Base-by-base conservation (phyloP, 2,888 invertebrate genomes). In the Aproaerema taeniolella region DNA sequence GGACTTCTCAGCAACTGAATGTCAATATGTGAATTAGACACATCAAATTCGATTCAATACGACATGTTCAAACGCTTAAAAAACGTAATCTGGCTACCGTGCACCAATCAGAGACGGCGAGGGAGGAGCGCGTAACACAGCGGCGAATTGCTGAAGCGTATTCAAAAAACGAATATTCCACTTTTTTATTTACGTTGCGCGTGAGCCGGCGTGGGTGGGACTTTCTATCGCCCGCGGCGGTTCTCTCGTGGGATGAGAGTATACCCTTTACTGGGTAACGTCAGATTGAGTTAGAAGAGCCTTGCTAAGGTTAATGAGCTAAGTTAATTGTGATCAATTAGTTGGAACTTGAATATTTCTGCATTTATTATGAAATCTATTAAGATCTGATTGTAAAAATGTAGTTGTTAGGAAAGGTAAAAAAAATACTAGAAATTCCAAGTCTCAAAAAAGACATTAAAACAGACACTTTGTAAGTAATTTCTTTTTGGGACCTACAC, bases 91-190 rank as follows among this genome's bases (percentile, higher is more conserved):
- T 56, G 55, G 73, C 80, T 77, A 71, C 81, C 61, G 77, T 75
- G 59, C 76, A 68, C 81, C 82, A 83, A 83, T 81, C 74, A 75
- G 65, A 49, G 57, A 45, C 55, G 49, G 59, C 29, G 41, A 37
- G 61, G 73, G 79, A 78, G 74, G 57, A 67, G 75, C 75, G 77
- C 80, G 85, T 83, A 83, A 82, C 67, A 69, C 82, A 64, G 83
- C 69, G 60, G 81, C 71, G 65, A 63, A 67, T 67, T 68, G 66
- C 56, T 61, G 63, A 62, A 58, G 47, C 47, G 56, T 55, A 55
- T 74, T 67, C 54, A 65, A 78, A 77, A 76, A 73, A 69, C 53
- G 66, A 68, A 72, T 56, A 26, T 58, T 57, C 55, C 58, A 62
- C 61, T 58, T 58, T 64, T 67, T 66, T 65, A 61, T 63, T 51